A percentile compares a stretch with the other conserved stretches of the same genome.
phyloP scores from a whole-genome alignment of 2,113 vertebrate species.

The Rhizomys pruinosus region DNA sequence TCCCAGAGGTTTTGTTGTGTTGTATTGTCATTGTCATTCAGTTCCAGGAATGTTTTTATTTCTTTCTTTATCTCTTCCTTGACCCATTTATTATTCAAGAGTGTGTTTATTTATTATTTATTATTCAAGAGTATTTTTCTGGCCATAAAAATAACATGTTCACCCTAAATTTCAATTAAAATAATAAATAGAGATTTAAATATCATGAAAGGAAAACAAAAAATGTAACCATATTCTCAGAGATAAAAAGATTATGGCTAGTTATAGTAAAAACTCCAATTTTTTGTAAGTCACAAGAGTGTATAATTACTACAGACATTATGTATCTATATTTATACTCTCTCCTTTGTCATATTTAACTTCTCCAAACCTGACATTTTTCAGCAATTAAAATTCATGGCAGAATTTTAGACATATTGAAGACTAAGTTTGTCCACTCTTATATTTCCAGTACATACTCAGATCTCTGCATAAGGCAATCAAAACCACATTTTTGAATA shows the following conservation, averaged over 20 bases:
- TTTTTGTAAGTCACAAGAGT: neutral
- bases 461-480: neutral
- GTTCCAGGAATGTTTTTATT: too few relatives aligned
- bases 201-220: neutral
- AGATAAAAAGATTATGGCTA: neutral
- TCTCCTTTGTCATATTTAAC: neutral
- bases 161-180: slow-evolving; percentile 29
- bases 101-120: too few relatives aligned
- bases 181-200: slow-evolving; percentile 11
- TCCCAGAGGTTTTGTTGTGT: too few relatives aligned
- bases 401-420: slow-evolving; percentile 9
- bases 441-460: neutral
- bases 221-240: neutral
- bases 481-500: neutral
- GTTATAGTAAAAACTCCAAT: neutral
- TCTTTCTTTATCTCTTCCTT: too few relatives aligned
- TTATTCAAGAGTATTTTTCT: neutral
- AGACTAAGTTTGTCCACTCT: neutral
- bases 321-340: neutral
- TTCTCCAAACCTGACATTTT: neutral
- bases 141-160: neutral
- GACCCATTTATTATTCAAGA: too few relatives aligned
- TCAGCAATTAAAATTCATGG: neutral
- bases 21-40: too few relatives aligned
- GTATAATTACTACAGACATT: neutral